Base-by-base conservation (phyloP, 2,797 vertebrate genomes). In the Sus cebifrons region DNA sequence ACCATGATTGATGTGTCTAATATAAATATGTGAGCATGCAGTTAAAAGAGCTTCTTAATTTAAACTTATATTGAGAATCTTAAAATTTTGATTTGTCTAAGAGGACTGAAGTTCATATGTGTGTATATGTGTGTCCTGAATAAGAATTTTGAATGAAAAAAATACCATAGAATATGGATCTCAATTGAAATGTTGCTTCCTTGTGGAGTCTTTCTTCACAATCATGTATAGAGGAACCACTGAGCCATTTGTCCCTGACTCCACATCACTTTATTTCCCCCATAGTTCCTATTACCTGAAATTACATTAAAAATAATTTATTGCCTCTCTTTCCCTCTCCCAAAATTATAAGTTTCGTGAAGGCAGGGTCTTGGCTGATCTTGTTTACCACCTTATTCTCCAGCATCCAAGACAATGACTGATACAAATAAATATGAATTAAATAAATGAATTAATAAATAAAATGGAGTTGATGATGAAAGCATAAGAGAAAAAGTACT, bases 391-490 rank as follows among this genome's bases (percentile, higher is more conserved):
- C 17, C 62, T 86, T 74, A 68, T 68, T 89, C 56, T 68, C 29
- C 49, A 91, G 40, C 6, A 68, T 6, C 32, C 86, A 58, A 73
- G 14, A 77, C 16, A 36, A n/a, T 62, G 17, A 89, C n/a, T 15
- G 67, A 40, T 11, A 82, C 20, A 74, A 16, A 40, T 71, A 82
- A 73, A 73, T 67, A 85, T 79, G 77, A 82, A 74, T 74, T 86
- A 83, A 91, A 94, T 75, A 44, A 92, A 62, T 85, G 13, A 92
- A 79, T 71, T 54, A 71, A 86, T 71, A 77, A 70, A 49, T 65
- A 60, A 65, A 40, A 52, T 78, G 23, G 64, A 71, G 49, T 65
- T 17, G 27, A 85, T 62, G 32, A 36, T 78, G 54, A 56, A 64
- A 56, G 27, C 6, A 44, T 16, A 92, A 75, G n/a, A 89, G 88